Evolutionary conservation across 2,797 vertebrate genomes (phyloP).

Genomic region (Hippoglossus hippoglossus): DNA sequence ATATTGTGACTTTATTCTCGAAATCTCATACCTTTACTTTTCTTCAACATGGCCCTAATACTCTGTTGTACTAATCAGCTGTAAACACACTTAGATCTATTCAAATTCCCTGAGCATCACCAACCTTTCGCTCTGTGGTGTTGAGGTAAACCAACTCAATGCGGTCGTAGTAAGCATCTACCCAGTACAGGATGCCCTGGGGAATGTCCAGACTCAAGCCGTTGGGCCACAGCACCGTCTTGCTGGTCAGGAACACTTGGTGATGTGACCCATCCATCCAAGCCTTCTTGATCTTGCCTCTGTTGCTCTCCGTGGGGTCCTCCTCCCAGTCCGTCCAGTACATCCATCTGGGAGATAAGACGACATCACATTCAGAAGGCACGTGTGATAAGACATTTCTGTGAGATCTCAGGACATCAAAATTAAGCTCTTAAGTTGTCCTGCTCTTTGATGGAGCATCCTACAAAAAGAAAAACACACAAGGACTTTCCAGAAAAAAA

Average conservation of each 20-base stretch:
- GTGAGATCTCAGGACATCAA: not conserved
- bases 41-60: not conserved
- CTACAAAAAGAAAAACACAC: slow-evolving; percentile 14
- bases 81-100: not conserved
- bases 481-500: not conserved
- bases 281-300: slow-evolving; percentile 95
- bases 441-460: slow-evolving; percentile 21
- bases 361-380: not conserved
- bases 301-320: slow-evolving; percentile 95
- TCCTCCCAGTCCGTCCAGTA: slow-evolving; percentile 99
- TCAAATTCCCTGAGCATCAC: not conserved
- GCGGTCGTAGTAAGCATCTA: slow-evolving; percentile 97
- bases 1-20: too few relatives aligned
- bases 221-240: slow-evolving; percentile 97
- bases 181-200: slow-evolving; percentile 94
- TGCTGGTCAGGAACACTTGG: slow-evolving; percentile 93
- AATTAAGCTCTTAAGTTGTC: slow-evolving; percentile 8
- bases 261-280: slow-evolving; percentile 98
- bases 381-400: slow-evolving; percentile 12
- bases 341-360: slow-evolving; percentile 90
- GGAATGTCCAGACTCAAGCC: slow-evolving; percentile 96
- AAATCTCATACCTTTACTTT: too few relatives aligned
- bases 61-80: not conserved
- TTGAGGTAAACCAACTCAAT: slow-evolving; percentile 96
- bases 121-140: slow-evolving; percentile 90